Evolutionary conservation across 2,888 invertebrate genomes (phyloP), one percentile per base, ranked within the genome.

Genomic region (Dascillus cervinus): DNA sequence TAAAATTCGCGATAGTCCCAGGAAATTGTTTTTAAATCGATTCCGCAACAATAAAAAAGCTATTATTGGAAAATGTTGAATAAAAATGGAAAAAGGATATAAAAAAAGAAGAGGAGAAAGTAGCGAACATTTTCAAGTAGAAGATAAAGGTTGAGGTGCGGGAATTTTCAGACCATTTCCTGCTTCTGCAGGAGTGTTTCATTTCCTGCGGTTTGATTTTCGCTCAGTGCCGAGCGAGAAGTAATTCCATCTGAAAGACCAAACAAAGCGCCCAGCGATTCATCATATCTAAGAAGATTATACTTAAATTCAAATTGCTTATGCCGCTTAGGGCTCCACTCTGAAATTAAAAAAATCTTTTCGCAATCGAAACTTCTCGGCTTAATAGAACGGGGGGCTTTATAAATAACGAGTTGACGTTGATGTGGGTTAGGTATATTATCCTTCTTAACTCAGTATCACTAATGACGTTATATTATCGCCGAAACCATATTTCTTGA

Each of bases 111-210:
- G n/a, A n/a, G n/a, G n/a, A n/a, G n/a, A n/a, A n/a, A n/a, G n/a
- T n/a, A n/a, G n/a, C n/a, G 46, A 52, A 46, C 48, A 50, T 44
- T 52, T 49, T 49, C 31, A 42, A 45, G 39, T 40, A 43, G n/a
- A 47, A 54, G 56, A 56, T 54, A 55, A 56, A 55, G 52, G 49
- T 49, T 44, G 49, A 47, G 46, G 49, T 47, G 49, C 46, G 47
- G n/a, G 48, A 47, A 46, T 53, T 55, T 55, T 56, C 52, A 48
- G 52, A 50, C 54, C 53, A 53, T 55, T 56, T 58, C 58, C 57
- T 52, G 54, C 46, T 44, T 45, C 43, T 44, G 44, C 49, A 47
- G 47, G 43, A 54, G 47, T 50, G 49, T 56, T 58, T 56, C 56
- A 58, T 58, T 58, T 58, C 56, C 58, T 53, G 52, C 43, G 43